Evolutionary conservation across 2,888 invertebrate genomes (phyloP).

Genomic region (Temnothorax unifasciatus): DNA sequence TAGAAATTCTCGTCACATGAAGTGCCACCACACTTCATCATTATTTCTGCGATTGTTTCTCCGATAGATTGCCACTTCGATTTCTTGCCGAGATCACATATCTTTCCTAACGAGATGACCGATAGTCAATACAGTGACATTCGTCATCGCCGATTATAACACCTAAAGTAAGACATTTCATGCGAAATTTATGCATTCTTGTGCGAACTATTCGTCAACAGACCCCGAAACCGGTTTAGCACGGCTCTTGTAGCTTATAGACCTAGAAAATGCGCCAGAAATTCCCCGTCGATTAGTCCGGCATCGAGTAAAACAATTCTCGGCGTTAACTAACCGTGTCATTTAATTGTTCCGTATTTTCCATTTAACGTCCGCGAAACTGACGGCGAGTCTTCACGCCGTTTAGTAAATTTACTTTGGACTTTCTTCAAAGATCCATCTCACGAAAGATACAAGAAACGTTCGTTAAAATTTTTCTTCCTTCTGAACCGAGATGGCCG

Average conservation of each 20-base stretch:
- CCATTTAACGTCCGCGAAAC: background rate
- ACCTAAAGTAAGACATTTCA: background rate
- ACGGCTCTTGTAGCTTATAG: too few relatives aligned
- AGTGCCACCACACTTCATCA: background rate
- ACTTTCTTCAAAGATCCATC: background rate
- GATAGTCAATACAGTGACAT: background rate
- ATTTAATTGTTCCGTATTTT: slow-evolving; percentile 27
- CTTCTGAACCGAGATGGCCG: background rate
- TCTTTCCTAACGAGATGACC: background rate
- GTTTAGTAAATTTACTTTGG: background rate
- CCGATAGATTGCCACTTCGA: background rate
- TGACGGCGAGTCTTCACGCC: background rate
- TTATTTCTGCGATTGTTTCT: background rate
- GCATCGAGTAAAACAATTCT: background rate
- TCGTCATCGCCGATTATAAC: slow-evolving; percentile 16
- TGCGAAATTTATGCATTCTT: slow-evolving; percentile 21
- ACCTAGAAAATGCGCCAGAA: slow-evolving; percentile 11
- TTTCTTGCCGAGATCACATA: background rate
- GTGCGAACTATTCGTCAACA: slow-evolving; percentile 15
- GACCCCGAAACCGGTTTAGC: slow-evolving; percentile 24
- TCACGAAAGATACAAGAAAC: background rate
- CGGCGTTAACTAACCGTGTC: background rate
- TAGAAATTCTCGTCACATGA: background rate
- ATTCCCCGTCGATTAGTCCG: background rate
- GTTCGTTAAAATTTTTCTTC: background rate